Evolutionary conservation across 2,113 vertebrate genomes (phyloP).

Genomic region (Peromyscus californicus): DNA sequence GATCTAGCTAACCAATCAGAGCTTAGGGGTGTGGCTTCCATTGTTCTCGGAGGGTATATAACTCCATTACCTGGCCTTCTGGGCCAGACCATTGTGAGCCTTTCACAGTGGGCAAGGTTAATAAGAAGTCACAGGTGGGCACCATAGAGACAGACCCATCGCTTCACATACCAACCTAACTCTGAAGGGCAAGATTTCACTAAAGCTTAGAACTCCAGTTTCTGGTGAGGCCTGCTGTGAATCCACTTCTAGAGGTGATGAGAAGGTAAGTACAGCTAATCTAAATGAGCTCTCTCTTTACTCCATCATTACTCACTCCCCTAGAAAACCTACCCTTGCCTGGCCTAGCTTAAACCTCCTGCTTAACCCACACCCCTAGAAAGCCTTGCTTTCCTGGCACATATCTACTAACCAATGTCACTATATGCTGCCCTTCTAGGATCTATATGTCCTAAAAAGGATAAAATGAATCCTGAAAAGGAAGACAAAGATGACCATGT

Average conservation of each 20-base stretch:
- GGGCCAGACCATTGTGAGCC: background rate
- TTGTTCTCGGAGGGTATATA: background rate
- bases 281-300: background rate
- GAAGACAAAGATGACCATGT: background rate
- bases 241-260: too few relatives aligned
- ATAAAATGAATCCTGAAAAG: background rate
- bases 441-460: background rate
- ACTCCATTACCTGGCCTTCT: background rate
- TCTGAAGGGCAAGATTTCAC: background rate
- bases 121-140: background rate
- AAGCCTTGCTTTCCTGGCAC: background rate
- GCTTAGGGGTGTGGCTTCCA: background rate
- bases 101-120: background rate
- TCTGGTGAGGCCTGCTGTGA: background rate
- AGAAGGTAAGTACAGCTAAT: background rate
- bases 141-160: accelerated
- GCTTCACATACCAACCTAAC: background rate
- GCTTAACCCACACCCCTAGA: background rate
- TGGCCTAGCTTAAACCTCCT: background rate
- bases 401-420: background rate
- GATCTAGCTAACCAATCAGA: background rate
- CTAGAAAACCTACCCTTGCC: too few relatives aligned
- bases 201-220: background rate
- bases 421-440: background rate
- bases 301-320: too few relatives aligned